Evolutionary conservation across 2,888 invertebrate genomes (phyloP), one percentile per base, ranked within the genome.

Genomic region (Idaea straminata): DNA sequence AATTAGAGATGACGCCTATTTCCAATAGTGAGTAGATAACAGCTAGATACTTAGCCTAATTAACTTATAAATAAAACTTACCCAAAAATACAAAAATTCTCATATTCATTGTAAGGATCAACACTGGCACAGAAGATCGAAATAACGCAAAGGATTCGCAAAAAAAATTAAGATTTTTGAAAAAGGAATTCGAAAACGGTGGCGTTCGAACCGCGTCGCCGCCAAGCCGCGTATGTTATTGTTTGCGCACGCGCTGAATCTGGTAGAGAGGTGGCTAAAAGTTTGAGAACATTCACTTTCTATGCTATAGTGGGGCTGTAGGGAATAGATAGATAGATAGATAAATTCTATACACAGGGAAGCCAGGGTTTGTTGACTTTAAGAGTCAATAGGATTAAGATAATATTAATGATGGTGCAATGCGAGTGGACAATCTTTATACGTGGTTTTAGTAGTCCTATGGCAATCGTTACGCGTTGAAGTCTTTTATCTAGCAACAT

Each of bases 361-460:
- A 89, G 81, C 80, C 70, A 86, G 86, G 89, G 89, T 89, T 88
- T 90, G 86, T 87, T 91, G 89, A 88, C 88, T 83, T 81, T 79
- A 74, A 67, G 71, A 62, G 58, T 47, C 61, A 38, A 57, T 34
- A 47, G 38, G 60, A 36, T 65, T 35, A 34, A 63, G 65, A 58
- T 62, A 35, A 58, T 15, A 15, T 58, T 47, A 47, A 47, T 47
- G 47, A 47, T 47, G 47, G 47, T 47, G 47, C 47, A 47, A 47
- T 47, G 47, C 47, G 13, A 13, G 7, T 47, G 47, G 47, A 47
- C 47, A 47, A 13, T 38, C 60, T 35, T 35, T 65, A 59, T 62
- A 61, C 63, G 36, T 63, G 61, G 47, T 38, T 36, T 5, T 13
- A 16, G 35, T 47, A 3, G 47, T 47, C 47, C 13, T 10, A 13